Evolutionary conservation across 2,888 invertebrate genomes (phyloP).

Genomic region (Oscheius sp.): DNA sequence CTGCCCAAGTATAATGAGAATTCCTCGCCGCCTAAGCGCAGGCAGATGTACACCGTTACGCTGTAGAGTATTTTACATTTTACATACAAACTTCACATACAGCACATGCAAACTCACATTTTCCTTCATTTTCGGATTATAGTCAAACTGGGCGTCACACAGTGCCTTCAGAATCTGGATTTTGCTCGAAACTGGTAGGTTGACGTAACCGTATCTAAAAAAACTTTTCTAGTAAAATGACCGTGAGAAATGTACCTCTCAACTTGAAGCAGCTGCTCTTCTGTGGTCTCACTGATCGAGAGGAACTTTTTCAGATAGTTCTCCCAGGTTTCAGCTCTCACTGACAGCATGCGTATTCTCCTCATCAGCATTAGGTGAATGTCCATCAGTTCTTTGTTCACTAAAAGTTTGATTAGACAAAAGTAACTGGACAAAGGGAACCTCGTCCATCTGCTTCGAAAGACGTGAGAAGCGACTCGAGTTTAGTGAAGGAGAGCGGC

Average conservation of each 20-base stretch:
- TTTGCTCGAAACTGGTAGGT: conserved; percentile 88
- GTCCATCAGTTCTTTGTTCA: conserved; percentile 85
- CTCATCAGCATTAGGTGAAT: conserved; percentile 88
- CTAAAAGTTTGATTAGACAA: conserved; percentile 76
- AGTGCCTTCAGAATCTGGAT: conserved; percentile 78
- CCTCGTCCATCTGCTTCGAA: conserved; percentile 61
- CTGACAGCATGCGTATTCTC: conserved; percentile 78
- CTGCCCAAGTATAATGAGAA: no score
- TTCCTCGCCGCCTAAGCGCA: no score
- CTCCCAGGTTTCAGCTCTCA: conserved; percentile 86
- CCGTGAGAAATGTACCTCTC: conserved; percentile 74
- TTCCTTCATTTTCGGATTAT: conserved; percentile 90
- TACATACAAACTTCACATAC: no score
- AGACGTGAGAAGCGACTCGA: conserved; percentile 61
- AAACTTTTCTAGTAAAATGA: neutral
- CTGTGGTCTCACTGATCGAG: conserved; percentile 39
- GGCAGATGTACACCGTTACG: no score
- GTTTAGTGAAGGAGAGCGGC: conserved; percentile 53
- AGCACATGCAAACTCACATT: conserved; percentile 44
- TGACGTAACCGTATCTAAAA: conserved; percentile 88
- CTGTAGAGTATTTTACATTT: no score
- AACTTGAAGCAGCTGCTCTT: conserved; percentile 84
- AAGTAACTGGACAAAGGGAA: conserved; percentile 13
- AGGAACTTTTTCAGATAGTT: conserved; percentile 82
- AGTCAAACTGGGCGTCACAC: conserved; percentile 84